Percentiles rank a stretch among this genome's conserved stretches.
These are phyloP conservation scores for Bambusicola thoracicus DNA, from an alignment of 2,113 vertebrate species.

Conservation along the genomic window DNA sequence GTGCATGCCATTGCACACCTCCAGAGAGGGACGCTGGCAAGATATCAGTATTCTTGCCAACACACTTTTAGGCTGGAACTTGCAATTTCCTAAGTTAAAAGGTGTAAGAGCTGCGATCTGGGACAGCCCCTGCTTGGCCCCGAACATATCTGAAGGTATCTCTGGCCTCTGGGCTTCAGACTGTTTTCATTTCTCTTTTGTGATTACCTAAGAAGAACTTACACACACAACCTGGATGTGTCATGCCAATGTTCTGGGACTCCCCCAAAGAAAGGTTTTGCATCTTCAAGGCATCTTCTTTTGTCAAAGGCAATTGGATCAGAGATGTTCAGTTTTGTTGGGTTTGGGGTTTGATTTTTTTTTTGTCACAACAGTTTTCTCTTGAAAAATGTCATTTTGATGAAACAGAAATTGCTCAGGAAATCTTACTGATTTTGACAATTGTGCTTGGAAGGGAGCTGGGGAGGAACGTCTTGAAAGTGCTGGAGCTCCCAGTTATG, in stretches of 20 bases:
- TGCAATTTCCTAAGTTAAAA: neutral
- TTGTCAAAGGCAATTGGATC: conserved; percentile 33
- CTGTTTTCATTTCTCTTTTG: neutral
- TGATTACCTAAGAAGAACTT: conserved; percentile 21
- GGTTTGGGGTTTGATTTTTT: neutral
- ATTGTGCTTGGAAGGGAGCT: conserved; percentile 23
- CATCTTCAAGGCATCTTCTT: conserved; percentile 12
- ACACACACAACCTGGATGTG: conserved; percentile 24
- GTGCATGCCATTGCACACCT: neutral
- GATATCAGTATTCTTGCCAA: fast-evolving
- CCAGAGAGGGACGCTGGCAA: fast-evolving
- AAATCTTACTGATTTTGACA: conserved; percentile 40
- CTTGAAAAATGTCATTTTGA: conserved; percentile 46
- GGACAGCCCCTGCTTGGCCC: neutral
- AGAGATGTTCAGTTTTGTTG: conserved; percentile 13
- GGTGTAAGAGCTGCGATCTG: neutral
- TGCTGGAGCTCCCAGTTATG: conserved; percentile 21
- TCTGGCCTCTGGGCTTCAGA: neutral
- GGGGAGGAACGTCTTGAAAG: conserved; percentile 18
- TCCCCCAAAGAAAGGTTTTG: neutral
- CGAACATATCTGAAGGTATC: neutral
- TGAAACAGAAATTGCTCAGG: conserved; percentile 39
- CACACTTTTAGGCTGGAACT: neutral
- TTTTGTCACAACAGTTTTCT: conserved; percentile 37
- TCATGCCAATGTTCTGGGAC: neutral